Evolutionary conservation across 2,797 vertebrate genomes (phyloP).

Genomic region (Gymnothorax javanicus): DNA sequence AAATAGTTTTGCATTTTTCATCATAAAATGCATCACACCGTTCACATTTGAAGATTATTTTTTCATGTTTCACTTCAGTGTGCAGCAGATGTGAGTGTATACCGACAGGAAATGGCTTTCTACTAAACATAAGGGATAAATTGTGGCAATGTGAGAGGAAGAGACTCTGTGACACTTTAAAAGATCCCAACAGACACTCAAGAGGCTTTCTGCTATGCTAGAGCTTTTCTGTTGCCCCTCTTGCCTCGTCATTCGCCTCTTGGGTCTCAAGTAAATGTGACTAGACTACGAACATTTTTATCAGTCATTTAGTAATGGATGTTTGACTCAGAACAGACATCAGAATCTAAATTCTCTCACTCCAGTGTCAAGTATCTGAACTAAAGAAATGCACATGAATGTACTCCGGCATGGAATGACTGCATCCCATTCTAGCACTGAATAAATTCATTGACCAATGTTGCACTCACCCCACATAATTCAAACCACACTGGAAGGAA

Average conservation of each 20-base stretch:
- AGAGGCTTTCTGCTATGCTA: constrained; percentile 31
- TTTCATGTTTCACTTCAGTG: constrained; percentile 60
- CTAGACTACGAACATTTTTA: constrained; percentile 5
- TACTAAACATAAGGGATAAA: constrained; percentile 61
- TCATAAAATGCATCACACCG: constrained; percentile 67
- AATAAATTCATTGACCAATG: constrained; percentile 56
- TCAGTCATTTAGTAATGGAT: constrained; percentile 30
- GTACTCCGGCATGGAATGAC: constrained; percentile 55
- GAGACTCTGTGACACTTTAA: constrained; percentile 58
- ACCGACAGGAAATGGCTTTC: constrained; percentile 67
- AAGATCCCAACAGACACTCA: constrained; percentile 50
- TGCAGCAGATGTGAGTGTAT: constrained; percentile 64
- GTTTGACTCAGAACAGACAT: constrained; percentile 40
- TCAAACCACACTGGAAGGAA: constrained; percentile 56
- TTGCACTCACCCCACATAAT: neutral
- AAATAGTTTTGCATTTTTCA: constrained; percentile 52
- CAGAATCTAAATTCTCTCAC: constrained; percentile 56
- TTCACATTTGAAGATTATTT: constrained; percentile 69
- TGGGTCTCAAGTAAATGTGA: neutral
- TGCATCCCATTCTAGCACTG: constrained; percentile 55
- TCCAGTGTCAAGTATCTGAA: constrained; percentile 57
- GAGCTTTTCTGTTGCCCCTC: constrained; percentile 30
- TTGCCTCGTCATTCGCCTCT: neutral
- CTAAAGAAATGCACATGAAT: constrained; percentile 58
- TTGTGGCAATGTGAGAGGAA: constrained; percentile 64